Conservation (phyloP, 92 coral and sea anemone genomes). For the Epizoanthus illoricatus region DNA sequence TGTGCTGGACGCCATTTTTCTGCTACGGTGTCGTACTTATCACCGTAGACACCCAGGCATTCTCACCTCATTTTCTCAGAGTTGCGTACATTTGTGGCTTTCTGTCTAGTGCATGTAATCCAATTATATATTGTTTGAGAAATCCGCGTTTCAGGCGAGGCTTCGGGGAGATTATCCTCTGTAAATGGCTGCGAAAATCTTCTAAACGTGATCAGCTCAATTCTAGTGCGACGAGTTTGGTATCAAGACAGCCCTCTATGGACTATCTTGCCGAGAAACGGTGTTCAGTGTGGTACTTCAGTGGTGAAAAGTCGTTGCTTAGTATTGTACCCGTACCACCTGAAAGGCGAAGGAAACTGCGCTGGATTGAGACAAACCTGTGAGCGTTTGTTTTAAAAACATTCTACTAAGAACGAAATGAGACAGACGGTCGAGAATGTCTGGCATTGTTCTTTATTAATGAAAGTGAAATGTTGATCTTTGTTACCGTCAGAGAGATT, state of each 20-base stretch:
- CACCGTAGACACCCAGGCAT: conserved; percentile 8
- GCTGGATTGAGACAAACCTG: conserved; percentile 85
- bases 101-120: conserved; percentile 58
- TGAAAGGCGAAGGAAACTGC: conserved; percentile 61
- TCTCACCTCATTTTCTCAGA: conserved; percentile 47
- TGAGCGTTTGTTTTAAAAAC: conserved; percentile 6
- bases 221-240: conserved; percentile 12
- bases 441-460: not conserved
- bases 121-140: conserved; percentile 59
- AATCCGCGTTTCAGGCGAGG: conserved; percentile 85
- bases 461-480: no score
- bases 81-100: conserved; percentile 69
- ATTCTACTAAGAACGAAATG: not conserved
- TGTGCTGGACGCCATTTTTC: conserved; percentile 79
- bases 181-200: conserved; percentile 47
- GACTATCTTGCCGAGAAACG: conserved; percentile 78
- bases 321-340: conserved; percentile 63
- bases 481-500: not conserved
- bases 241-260: conserved; percentile 37
- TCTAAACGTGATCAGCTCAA: conserved; percentile 26
- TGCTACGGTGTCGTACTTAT: conserved; percentile 47
- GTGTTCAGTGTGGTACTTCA: conserved; percentile 82
- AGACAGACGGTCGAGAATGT: not conserved
- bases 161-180: conserved; percentile 62
- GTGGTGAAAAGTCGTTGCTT: conserved; percentile 67